These are phyloP conservation scores for Neodiprion lecontei DNA, from an alignment of 1,140 invertebrate species.

Conservation along the genomic window DNA sequence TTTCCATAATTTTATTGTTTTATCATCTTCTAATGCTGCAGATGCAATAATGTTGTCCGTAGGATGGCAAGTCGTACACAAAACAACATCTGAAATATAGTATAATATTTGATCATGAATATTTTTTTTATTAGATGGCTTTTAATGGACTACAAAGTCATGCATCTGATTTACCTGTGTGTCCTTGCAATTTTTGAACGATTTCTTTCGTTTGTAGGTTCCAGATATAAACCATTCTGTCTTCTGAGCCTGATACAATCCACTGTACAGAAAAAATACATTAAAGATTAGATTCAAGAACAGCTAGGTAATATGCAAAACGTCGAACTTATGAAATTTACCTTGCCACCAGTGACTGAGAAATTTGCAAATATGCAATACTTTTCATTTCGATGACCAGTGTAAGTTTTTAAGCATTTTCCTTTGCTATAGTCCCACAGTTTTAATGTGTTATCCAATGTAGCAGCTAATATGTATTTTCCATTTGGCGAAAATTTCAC, in stretches of 20 bases:
- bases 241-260: slow-evolving; percentile 99
- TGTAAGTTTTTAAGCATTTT: slow-evolving; percentile 97
- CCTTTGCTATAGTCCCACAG: slow-evolving; percentile 99
- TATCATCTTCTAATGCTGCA: slow-evolving; percentile 97
- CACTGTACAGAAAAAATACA: slow-evolving; percentile 72
- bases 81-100: slow-evolving; percentile 84
- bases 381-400: slow-evolving; percentile 98
- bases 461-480: slow-evolving; percentile 98
- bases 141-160: background rate
- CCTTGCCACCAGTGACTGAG: slow-evolving; percentile 99
- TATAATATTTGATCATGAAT: slow-evolving; percentile 30
- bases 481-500: slow-evolving; percentile 99
- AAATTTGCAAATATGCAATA: slow-evolving; percentile 99
- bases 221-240: slow-evolving; percentile 99
- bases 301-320: background rate
- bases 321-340: slow-evolving; percentile 50
- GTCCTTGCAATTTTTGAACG: slow-evolving; percentile 96
- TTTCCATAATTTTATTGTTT: slow-evolving; percentile 99
- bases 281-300: slow-evolving; percentile 5
- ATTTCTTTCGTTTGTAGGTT: slow-evolving; percentile 99
- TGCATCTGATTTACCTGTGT: slow-evolving; percentile 74
- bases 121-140: slow-evolving; percentile 9
- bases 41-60: slow-evolving; percentile 99
- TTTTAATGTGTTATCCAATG: slow-evolving; percentile 97
- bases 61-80: slow-evolving; percentile 98